Base-by-base conservation (phyloP, 2,113 vertebrate species). In the Siniperca chuatsi region DNA sequence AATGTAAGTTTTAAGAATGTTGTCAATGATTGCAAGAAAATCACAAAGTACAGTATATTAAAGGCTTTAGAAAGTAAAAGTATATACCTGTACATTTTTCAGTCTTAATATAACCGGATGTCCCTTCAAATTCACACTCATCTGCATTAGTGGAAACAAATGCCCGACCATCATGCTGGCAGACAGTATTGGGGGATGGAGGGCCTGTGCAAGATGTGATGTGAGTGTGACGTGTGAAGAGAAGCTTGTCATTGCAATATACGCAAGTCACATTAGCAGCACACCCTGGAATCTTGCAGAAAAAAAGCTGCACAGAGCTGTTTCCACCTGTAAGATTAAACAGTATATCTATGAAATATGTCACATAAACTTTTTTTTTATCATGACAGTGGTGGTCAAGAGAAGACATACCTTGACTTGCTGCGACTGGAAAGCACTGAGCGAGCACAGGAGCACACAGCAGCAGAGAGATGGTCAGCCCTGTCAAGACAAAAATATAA, bases 191-290 rank as follows among this genome's bases (percentile, higher is more conserved):
- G 8, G 11, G 21, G 13, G 0, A 10, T 35, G 73, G 88, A 52
- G 0, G 10, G 20, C 81, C 81, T 0, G 6, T n/a, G 40, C 90
- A 90, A 3, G 79, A 0, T 52, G 13, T 0, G 4, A 64, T 60
- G 18, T 0, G 0, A 3, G 0, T 0, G 0, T 1, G 0, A 5
- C 0, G n/a, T n/a, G n/a, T 12, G 7, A 42, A 21, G 8, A 84
- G 0, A 0, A 0, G 0, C 1, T 1, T 0, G 1, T 90, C 48
- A 0, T 69, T 25, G 55, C 88, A 92, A 42, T 35, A 87, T 0
- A 83, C 12, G 0, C 0, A 0, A 0, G 1, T 57, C 21, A 88
- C 75, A 6, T 64, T 1, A 0, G 8, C 2, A 1, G 79, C 90
- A 83, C 90, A 90, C 4, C 73, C 79, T 29, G 65, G 35, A 42